phyloP scores from a whole-genome alignment of 2,888 invertebrate genomes.

The Synergus gifuensis region DNA sequence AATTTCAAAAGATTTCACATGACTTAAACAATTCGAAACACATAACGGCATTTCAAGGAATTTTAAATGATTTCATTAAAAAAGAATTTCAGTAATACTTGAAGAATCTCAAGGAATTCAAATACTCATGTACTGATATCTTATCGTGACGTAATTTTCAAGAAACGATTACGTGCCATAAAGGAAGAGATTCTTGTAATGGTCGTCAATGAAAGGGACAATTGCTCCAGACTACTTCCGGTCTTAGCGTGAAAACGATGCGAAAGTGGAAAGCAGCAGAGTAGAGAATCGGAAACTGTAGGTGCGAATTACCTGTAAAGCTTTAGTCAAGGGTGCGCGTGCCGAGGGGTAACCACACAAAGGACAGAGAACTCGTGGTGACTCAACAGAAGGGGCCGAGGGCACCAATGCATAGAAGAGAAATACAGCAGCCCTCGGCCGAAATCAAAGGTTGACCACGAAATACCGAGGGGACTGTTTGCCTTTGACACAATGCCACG shows the following conservation, averaged over 20 bases:
- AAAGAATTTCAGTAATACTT: too few species aligned
- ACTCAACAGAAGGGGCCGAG: constrained; percentile 29
- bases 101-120: too few species aligned
- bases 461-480: constrained; percentile 30
- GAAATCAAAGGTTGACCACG: constrained; percentile 41
- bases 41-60: too few species aligned
- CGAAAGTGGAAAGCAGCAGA: not conserved
- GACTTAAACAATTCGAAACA: too few species aligned
- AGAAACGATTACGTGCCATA: not conserved
- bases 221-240: constrained; percentile 9
- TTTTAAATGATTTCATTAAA: too few species aligned
- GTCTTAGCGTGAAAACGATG: not conserved
- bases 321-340: constrained; percentile 37
- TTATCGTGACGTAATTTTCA: not conserved
- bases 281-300: constrained; percentile 27
- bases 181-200: not conserved
- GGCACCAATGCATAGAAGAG: constrained; percentile 14
- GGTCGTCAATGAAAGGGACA: constrained; percentile 11
- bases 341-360: constrained; percentile 38
- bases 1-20: too few species aligned
- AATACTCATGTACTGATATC: too few species aligned
- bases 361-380: constrained; percentile 5
- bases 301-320: constrained; percentile 37
- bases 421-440: constrained; percentile 24
- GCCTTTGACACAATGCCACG: constrained; percentile 39